Evolutionary conservation across 1,140 invertebrate species (phyloP).

Genomic region (fruit fly (Drosophila melanogaster)): DNA sequence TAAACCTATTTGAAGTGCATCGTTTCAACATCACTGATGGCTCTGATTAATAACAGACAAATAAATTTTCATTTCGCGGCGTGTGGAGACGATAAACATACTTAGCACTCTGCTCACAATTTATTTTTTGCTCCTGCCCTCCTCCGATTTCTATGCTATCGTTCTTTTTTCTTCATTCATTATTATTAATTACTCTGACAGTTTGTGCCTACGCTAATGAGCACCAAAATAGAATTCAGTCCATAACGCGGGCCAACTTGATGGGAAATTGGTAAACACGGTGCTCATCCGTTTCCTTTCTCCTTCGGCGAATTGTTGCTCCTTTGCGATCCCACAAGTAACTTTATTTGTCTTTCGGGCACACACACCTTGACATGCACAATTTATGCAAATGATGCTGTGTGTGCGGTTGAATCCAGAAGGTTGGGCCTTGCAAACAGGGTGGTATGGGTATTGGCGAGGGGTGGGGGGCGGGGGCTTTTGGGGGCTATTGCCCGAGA

Average conservation of each 20-base stretch:
- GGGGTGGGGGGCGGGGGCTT: background rate
- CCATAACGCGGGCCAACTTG: constrained; percentile 61
- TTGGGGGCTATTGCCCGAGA: constrained; percentile 19
- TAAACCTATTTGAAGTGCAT: background rate
- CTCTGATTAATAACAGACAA: constrained; percentile 69
- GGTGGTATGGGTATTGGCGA: too few species aligned
- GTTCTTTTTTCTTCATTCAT: constrained; percentile 9
- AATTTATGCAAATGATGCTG: constrained; percentile 76
- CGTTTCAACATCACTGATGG: background rate
- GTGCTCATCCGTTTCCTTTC: constrained; percentile 1
- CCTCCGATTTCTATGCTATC: too few species aligned
- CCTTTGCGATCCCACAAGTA: background rate
- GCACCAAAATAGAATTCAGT: constrained; percentile 70
- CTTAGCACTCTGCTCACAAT: constrained; percentile 46
- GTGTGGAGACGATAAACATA: constrained; percentile 67
- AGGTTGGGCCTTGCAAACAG: too few species aligned
- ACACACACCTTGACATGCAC: constrained; percentile 35
- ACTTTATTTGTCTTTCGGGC: constrained; percentile 47
- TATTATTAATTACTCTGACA: constrained; percentile 75
- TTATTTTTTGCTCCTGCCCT: constrained; percentile 24
- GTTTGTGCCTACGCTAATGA: constrained; percentile 70
- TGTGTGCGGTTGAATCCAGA: constrained; percentile 20
- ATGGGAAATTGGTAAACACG: constrained; percentile 30
- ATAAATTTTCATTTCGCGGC: constrained; percentile 59
- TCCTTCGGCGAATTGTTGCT: constrained; percentile 1